Percentiles rank a stretch among this genome's conserved stretches.
phyloP scores from a whole-genome alignment of 2,888 invertebrate genomes.

The Agrotis clavis region DNA sequence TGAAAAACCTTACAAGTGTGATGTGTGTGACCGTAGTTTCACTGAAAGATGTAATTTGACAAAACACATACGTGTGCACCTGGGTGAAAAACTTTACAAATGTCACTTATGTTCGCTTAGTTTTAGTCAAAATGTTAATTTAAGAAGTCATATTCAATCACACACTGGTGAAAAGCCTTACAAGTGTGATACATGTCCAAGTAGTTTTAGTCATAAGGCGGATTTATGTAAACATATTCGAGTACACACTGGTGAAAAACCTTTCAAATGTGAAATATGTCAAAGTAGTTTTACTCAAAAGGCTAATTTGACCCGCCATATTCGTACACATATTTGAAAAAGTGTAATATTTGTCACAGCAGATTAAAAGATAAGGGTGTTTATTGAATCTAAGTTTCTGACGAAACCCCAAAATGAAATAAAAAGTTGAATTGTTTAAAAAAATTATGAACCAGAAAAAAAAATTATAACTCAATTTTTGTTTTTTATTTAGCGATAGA shows the following conservation, averaged over 20 bases:
- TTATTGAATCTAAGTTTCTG: too few relatives aligned
- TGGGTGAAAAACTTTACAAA: not conserved
- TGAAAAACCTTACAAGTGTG: conserved; percentile 7
- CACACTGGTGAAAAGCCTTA: not conserved
- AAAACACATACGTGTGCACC: not conserved
- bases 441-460: too few relatives aligned
- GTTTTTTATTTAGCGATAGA: too few relatives aligned
- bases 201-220: not conserved
- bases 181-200: conserved; percentile 4
- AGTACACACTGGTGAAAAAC: too few relatives aligned
- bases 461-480: too few relatives aligned
- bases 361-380: too few relatives aligned
- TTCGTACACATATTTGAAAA: not conserved
- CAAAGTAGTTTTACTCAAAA: not conserved
- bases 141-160: not conserved
- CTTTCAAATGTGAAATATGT: not conserved
- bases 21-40: not conserved
- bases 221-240: too few relatives aligned
- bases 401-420: too few relatives aligned
- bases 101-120: not conserved
- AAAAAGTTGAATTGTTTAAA: too few relatives aligned
- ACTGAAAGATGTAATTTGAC: too few relatives aligned
- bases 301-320: not conserved
- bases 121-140: not conserved
- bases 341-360: too few relatives aligned